phyloP scores from a whole-genome alignment of 2,888 invertebrate genomes.

The Apamea crenata region DNA sequence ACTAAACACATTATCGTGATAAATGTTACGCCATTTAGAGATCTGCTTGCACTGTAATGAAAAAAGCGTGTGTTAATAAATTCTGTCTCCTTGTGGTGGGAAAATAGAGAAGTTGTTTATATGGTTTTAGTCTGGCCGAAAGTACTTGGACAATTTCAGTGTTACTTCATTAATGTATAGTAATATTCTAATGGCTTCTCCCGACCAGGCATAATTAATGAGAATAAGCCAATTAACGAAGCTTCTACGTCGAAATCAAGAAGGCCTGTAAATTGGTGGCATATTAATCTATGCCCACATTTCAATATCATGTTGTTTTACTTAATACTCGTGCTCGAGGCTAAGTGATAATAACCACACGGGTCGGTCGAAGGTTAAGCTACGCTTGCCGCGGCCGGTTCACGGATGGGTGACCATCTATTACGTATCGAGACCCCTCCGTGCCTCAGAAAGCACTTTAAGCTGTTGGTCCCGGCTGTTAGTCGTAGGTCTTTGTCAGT shows the following conservation, averaged over 20 bases:
- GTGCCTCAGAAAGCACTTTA: not conserved
- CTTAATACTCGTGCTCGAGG: not conserved
- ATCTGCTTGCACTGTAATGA: slow-evolving; percentile 39
- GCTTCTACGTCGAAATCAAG: not conserved
- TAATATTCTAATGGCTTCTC: not conserved
- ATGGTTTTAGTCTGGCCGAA: not conserved
- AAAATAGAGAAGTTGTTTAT: not conserved
- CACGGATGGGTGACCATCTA: not conserved
- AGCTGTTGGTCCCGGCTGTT: not conserved
- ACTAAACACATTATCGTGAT: slow-evolving; percentile 56
- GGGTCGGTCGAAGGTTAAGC: not conserved
- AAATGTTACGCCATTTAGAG: slow-evolving; percentile 42
- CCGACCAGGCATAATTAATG: not conserved
- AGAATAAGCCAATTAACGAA: not conserved
- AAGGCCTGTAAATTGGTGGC: not conserved
- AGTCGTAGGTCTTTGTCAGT: not conserved
- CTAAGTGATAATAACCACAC: not conserved
- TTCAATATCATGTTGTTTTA: not conserved
- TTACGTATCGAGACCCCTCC: not conserved
- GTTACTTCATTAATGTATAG: not conserved
- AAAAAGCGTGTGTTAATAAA: slow-evolving; percentile 30
- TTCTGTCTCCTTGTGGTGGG: not conserved
- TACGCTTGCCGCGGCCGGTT: not conserved
- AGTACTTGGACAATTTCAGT: not conserved
- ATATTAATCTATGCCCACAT: not conserved